These are phyloP conservation scores for Nyctereutes procyonoides DNA, from an alignment of 2,113 vertebrate genomes.

Conservation along the genomic window DNA sequence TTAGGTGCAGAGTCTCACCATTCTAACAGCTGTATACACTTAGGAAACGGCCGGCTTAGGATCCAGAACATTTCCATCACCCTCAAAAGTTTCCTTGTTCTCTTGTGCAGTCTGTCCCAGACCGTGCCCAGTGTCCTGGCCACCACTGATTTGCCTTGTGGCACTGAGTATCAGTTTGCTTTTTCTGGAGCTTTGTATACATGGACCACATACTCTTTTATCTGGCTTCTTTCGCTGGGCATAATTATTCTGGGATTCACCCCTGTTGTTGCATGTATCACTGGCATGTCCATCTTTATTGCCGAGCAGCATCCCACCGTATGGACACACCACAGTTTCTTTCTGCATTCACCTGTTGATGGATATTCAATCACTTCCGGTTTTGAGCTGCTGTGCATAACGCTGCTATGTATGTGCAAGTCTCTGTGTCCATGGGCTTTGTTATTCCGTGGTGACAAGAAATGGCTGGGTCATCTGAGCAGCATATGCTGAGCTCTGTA, in stretches of 20 bases:
- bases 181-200: background rate
- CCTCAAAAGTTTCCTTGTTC: background rate
- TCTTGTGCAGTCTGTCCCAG: fast-evolving
- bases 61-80: no score
- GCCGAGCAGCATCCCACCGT: background rate
- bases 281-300: fast-evolving
- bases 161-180: fast-evolving
- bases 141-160: background rate
- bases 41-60: background rate
- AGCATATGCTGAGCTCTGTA: background rate
- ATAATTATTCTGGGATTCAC: background rate
- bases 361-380: background rate
- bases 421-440: background rate
- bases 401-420: background rate
- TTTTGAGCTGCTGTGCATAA: background rate
- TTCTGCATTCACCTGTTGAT: background rate
- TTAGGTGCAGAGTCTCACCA: fast-evolving
- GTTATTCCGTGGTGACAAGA: background rate
- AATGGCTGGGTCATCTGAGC: background rate
- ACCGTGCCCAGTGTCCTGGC: background rate
- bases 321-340: fast-evolving
- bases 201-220: fast-evolving
- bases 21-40: background rate
- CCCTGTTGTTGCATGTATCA: background rate
- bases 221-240: background rate